Percentiles rank a stretch among this genome's conserved stretches.
phyloP scores from a whole-genome alignment of 2,888 invertebrate species.

The Zonitis immaculata region DNA sequence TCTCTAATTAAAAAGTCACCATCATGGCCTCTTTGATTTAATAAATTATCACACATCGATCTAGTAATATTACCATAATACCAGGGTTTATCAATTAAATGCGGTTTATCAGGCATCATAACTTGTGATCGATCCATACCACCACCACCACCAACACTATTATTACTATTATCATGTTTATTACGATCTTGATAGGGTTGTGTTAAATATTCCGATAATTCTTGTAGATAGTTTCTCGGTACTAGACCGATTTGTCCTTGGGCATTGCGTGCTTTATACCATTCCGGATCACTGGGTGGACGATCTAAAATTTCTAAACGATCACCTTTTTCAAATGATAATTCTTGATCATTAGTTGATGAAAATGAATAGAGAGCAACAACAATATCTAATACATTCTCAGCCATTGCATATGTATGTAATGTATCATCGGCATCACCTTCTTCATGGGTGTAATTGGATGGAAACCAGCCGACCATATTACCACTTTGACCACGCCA shows the following conservation, averaged over 20 bases:
- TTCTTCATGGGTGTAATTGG: conserved; percentile 95
- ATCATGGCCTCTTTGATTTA: conserved; percentile 93
- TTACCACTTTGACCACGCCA: conserved; percentile 88
- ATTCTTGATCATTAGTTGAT: conserved; percentile 91
- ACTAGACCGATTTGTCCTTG: conserved; percentile 92
- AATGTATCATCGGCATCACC: conserved; percentile 81
- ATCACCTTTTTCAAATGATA: conserved; percentile 96
- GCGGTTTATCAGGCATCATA: conserved; percentile 56
- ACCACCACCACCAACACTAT: not conserved
- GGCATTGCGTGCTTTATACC: conserved; percentile 94
- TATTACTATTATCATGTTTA: conserved; percentile 29
- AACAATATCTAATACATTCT: conserved; percentile 92
- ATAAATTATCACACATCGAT: conserved; percentile 91
- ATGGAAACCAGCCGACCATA: conserved; percentile 90
- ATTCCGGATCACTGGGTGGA: conserved; percentile 96
- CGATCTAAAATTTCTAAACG: conserved; percentile 93
- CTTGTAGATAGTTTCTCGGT: conserved; percentile 91
- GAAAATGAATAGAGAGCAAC: conserved; percentile 92
- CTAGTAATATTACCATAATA: conserved; percentile 96
- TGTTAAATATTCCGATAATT: conserved; percentile 82
- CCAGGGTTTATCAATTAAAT: conserved; percentile 84
- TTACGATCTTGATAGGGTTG: conserved; percentile 67
- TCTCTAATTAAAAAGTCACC: conserved; percentile 98
- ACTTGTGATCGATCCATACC: conserved; percentile 45
- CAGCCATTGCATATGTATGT: conserved; percentile 91